Evolutionary conservation across 2,888 invertebrate species (phyloP).

Genomic region (Eupelmus urozonus): DNA sequence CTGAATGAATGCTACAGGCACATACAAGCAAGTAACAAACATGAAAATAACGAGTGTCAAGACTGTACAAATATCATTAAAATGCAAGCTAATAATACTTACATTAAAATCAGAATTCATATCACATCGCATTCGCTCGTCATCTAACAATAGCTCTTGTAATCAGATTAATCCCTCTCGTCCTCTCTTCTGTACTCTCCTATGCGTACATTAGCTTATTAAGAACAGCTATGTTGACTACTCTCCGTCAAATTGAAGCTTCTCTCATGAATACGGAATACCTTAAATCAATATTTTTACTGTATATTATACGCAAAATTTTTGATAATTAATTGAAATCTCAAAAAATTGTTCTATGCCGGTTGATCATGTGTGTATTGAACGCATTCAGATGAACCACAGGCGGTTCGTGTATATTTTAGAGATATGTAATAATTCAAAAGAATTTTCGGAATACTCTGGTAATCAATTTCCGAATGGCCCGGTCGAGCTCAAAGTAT

Average conservation of each 20-base stretch:
- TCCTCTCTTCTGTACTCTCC: background rate
- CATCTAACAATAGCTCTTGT: conserved; percentile 12
- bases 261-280: background rate
- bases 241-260: background rate
- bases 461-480: conserved; percentile 14
- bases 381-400: no score
- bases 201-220: conserved; percentile 13
- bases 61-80: conserved; percentile 9
- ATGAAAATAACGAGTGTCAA: conserved; percentile 11
- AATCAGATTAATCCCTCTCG: conserved; percentile 23
- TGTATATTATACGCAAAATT: no score
- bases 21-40: background rate
- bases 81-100: conserved; percentile 2
- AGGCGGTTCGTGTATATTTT: no score
- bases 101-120: conserved; percentile 21
- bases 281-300: background rate
- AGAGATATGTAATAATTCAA: no score
- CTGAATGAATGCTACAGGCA: no score
- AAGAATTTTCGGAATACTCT: conserved; percentile 30
- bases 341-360: no score
- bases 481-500: conserved; percentile 3
- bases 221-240: background rate
- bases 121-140: conserved; percentile 13
- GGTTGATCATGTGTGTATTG: no score
- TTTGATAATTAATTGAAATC: no score